phyloP scores from a whole-genome alignment of 2,113 vertebrate genomes.

The Neopipo cinnamomea region DNA sequence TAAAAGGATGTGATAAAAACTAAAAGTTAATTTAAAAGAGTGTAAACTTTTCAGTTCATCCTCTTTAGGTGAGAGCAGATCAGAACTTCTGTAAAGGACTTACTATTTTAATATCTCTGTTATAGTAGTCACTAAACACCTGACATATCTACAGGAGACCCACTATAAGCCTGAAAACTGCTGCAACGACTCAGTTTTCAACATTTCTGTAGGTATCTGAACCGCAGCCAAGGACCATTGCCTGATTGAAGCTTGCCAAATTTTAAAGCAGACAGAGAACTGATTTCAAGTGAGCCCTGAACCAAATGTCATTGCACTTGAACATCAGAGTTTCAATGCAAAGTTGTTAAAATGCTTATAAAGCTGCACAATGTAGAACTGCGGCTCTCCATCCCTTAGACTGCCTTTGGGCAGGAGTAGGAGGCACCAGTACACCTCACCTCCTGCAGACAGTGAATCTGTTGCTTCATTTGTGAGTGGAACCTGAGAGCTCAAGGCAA shows the following conservation, averaged over 20 bases:
- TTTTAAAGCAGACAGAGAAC: background rate
- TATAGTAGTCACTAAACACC: background rate
- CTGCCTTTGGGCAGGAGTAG: background rate
- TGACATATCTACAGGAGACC: background rate
- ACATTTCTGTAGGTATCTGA: background rate
- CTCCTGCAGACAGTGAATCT: background rate
- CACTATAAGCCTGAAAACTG: background rate
- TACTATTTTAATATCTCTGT: background rate
- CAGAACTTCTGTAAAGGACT: background rate
- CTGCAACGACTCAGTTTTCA: background rate
- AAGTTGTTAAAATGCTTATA: background rate
- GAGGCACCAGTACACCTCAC: background rate
- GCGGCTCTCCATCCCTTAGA: background rate
- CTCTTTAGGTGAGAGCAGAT: background rate
- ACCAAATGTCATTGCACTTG: background rate
- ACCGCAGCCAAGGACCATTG: background rate
- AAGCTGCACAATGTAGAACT: background rate
- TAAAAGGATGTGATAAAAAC: background rate
- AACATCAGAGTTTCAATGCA: background rate
- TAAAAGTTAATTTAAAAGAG: background rate
- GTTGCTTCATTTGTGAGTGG: background rate
- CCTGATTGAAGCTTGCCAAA: background rate
- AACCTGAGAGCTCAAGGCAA: background rate
- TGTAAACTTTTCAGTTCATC: background rate
- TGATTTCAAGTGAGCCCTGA: background rate